Base-by-base conservation (phyloP, 2,888 invertebrate species). In the Dasypolia templi region DNA sequence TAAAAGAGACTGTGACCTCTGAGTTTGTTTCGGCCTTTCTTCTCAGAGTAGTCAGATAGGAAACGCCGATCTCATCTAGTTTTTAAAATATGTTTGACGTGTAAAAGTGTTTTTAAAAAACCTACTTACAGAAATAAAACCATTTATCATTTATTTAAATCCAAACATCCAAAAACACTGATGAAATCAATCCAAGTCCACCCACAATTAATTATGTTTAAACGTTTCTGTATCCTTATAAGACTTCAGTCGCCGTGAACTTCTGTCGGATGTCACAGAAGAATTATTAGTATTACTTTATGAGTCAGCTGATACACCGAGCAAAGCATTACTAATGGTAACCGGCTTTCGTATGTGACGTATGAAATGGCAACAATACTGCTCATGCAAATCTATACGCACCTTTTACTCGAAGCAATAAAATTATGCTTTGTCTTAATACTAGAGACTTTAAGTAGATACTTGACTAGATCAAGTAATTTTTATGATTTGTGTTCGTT, bases 191-290 rank as follows among this genome's bases (percentile, higher is more conserved):
- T 84, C 68, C 58, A 53, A 67, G 72, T 85, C 77, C 74, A 75
- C 75, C 77, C 70, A 79, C 77, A 85, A 86, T 84, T 69, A 55
- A 85, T 75, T 72, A 69, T 64, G 22, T 63, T 82, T 46, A 75
- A 79, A 44, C 44, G 29, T 66, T 76, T 73, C 85, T 81, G 64
- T 85, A 69, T 70, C 83, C 75, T 67, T 75, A 73, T 65, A 79
- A 71, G 64, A 53, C 44, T 59, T 75, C 56, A 74, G 64, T 68
- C 59, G 46, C 44, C 55, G 46, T 70, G 69, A 82, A 85, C 65
- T 82, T 85, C 73, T 82, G 72, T 74, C 72, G 42, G 35, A 39
- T 84, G 71, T 75, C 82, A 73, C 72, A 55, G 42, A 77, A 77
- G 75, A 85, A 75, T 66, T 82, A 79, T 81, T 70, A 66, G 75